phyloP scores from a whole-genome alignment of 2,888 invertebrate species.

The Diploptera punctata region DNA sequence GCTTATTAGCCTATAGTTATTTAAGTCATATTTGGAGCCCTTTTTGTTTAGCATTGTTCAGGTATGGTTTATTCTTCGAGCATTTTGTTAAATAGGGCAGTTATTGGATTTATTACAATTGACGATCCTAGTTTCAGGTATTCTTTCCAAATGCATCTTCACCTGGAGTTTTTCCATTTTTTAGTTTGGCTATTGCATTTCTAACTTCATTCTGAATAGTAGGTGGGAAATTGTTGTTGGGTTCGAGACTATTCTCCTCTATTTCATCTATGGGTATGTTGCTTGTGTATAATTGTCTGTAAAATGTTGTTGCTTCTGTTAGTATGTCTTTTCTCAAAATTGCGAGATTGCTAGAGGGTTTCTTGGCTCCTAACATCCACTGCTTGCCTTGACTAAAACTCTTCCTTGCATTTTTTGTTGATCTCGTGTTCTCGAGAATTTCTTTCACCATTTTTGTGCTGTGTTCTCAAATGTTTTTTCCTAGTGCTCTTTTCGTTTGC shows the following conservation, averaged over 20 bases:
- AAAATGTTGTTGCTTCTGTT: neutral
- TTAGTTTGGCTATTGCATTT: neutral
- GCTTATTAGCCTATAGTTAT: slow-evolving; percentile 3
- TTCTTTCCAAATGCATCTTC: slow-evolving; percentile 4
- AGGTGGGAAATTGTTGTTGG: neutral
- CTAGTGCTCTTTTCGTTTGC: neutral
- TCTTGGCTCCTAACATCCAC: slow-evolving; percentile 4
- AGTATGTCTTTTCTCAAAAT: neutral
- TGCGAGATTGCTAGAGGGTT: neutral
- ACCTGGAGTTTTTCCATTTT: neutral
- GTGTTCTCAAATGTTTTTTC: neutral
- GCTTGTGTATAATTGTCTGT: neutral
- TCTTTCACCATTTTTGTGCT: neutral
- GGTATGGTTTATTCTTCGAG: neutral
- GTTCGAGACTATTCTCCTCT: neutral
- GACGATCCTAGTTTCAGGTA: neutral
- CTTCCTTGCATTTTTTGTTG: neutral
- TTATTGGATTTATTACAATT: neutral
- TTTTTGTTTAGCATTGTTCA: neutral
- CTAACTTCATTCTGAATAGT: neutral
- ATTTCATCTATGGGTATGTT: neutral
- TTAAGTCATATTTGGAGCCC: neutral
- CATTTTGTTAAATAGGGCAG: neutral
- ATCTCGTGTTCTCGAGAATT: neutral
- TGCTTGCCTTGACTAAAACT: neutral